phyloP scores from a whole-genome alignment of 2,797 vertebrate genomes.

The Acestrorhynchus altus region DNA sequence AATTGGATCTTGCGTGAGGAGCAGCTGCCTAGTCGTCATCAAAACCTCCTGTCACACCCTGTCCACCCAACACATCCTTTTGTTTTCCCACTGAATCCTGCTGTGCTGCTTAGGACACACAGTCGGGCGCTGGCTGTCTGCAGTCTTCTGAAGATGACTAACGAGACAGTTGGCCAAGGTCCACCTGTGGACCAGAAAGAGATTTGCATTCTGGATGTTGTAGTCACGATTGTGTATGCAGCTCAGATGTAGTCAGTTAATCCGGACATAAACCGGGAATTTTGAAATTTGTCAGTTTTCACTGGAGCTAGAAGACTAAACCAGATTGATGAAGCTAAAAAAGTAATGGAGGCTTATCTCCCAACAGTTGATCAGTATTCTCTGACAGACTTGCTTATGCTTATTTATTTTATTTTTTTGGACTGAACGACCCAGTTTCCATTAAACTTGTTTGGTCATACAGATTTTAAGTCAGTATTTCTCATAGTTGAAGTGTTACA shows the following conservation, averaged over 20 bases:
- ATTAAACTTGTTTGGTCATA: too few species aligned
- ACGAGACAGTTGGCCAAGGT: slow-evolving; percentile 42
- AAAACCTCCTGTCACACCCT: slow-evolving; percentile 12
- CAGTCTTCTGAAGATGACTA: slow-evolving; percentile 33
- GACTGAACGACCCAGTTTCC: too few species aligned
- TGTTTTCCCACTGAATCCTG: not conserved
- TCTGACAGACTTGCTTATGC: not conserved
- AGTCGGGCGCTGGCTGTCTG: slow-evolving; percentile 13
- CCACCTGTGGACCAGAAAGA: slow-evolving; percentile 6
- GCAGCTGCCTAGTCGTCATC: slow-evolving; percentile 46
- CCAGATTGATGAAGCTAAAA: too few species aligned
- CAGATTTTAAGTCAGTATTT: too few species aligned
- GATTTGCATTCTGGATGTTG: not conserved
- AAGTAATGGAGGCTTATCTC: too few species aligned
- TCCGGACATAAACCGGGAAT: too few species aligned
- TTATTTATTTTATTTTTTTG: too few species aligned
- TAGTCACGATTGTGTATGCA: not conserved
- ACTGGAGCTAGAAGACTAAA: too few species aligned
- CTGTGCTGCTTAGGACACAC: not conserved
- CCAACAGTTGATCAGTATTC: too few species aligned
- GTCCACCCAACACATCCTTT: not conserved
- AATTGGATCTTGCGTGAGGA: slow-evolving; percentile 46
- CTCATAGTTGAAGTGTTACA: too few species aligned
- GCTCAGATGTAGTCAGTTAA: not conserved
- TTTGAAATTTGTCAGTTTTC: too few species aligned